Evolutionary conservation across 2,888 invertebrate genomes (phyloP).

Genomic region (Hydroisotoma schaefferi): DNA sequence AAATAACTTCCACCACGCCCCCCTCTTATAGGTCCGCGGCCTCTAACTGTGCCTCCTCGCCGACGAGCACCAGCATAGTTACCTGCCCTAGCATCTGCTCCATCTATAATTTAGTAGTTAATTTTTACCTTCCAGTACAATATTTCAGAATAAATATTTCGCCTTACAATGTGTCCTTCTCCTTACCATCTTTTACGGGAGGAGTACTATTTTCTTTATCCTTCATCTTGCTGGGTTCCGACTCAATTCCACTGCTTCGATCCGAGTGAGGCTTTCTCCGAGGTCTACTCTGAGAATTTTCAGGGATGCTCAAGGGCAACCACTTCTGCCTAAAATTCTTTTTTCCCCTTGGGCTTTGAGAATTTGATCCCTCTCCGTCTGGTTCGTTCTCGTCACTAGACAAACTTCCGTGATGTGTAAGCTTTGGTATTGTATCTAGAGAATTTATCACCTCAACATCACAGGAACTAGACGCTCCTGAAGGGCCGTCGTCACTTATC

Average conservation of each 20-base stretch:
- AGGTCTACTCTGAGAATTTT: neutral
- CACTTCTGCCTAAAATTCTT: conserved; percentile 15
- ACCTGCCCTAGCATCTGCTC: neutral
- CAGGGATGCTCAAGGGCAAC: conserved; percentile 22
- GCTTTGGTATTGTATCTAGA: conserved; percentile 9
- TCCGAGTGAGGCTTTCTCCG: neutral
- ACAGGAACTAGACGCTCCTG: conserved; percentile 10
- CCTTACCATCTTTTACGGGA: neutral
- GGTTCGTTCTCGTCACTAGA: conserved; percentile 21
- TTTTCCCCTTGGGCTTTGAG: neutral
- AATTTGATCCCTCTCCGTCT: neutral
- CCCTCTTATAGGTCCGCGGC: conserved; percentile 52
- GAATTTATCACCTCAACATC: conserved; percentile 1
- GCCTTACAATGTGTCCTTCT: no score
- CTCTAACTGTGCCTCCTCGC: conserved; percentile 49
- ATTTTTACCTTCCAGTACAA: neutral
- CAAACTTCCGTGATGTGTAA: conserved; percentile 12
- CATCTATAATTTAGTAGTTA: neutral
- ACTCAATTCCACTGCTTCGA: neutral
- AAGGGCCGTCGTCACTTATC: conserved; percentile 10
- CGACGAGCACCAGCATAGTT: conserved; percentile 17
- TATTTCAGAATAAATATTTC: neutral
- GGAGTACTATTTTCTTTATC: conserved; percentile 11
- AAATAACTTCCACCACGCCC: conserved; percentile 45
- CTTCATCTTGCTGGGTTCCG: conserved; percentile 6